These are phyloP conservation scores for Petrolisthes manimaculis DNA, from an alignment of 2,888 invertebrate genomes.

Conservation along the genomic window DNA sequence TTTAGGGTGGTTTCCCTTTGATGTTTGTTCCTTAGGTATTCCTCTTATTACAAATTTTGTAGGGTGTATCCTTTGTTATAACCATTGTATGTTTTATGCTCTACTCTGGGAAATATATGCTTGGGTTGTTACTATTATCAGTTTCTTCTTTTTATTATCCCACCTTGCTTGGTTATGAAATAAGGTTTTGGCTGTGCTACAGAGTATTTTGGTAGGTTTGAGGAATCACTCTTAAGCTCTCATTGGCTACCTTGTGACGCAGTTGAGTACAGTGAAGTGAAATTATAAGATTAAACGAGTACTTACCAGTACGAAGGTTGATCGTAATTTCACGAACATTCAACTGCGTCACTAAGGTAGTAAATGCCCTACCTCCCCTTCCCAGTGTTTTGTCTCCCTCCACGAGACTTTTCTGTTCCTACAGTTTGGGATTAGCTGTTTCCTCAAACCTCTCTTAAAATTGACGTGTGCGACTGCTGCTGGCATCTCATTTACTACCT, in stretches of 20 bases:
- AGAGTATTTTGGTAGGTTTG: not conserved
- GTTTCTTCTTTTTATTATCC: no score
- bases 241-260: no score
- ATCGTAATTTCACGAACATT: not conserved
- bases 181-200: not conserved
- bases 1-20: not conserved
- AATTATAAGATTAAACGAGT: constrained; percentile 18
- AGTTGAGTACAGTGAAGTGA: constrained; percentile 14
- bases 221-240: constrained; percentile 23
- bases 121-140: not conserved
- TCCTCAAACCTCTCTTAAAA: no score
- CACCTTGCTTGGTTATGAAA: no score
- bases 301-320: no score
- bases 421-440: no score
- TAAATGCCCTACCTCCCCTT: not conserved
- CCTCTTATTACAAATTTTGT: not conserved
- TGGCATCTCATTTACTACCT: no score
- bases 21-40: not conserved
- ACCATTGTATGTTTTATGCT: not conserved
- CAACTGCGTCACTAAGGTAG: constrained; percentile 5
- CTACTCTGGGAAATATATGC: not conserved
- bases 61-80: not conserved
- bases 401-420: no score
- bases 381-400: no score
- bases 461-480: no score